Evolutionary conservation across 2,113 vertebrate genomes (phyloP).

Genomic region (Conger conger): DNA sequence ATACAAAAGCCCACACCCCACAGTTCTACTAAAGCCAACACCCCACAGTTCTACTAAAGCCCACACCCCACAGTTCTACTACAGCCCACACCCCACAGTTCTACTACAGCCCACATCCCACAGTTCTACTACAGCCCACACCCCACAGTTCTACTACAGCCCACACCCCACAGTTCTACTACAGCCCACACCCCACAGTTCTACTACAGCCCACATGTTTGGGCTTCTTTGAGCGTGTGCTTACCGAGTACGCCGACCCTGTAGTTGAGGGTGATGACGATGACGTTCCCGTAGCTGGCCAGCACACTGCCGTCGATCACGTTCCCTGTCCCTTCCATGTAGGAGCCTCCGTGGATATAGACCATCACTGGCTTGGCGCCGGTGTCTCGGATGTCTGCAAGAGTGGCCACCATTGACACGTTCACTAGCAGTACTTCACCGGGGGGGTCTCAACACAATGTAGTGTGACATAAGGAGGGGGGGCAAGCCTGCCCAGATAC

Average conservation of each 20-base stretch:
- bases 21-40: too few species aligned
- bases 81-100: too few species aligned
- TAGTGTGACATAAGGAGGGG: conserved; percentile 24
- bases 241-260: conserved; percentile 95
- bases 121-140: too few species aligned
- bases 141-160: too few species aligned
- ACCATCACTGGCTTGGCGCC: conserved; percentile 99
- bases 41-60: too few species aligned
- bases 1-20: too few species aligned
- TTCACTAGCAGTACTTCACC: conserved; percentile 58
- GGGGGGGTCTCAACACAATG: conserved; percentile 59
- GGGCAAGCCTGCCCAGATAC: conserved; percentile 69
- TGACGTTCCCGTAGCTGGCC: conserved; percentile 98
- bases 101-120: too few species aligned
- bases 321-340: conserved; percentile 99
- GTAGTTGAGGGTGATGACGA: conserved; percentile 99
- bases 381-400: conserved; percentile 98
- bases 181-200: too few species aligned
- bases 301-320: conserved; percentile 98
- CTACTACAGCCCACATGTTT: too few species aligned
- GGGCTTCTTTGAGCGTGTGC: conserved; percentile 38
- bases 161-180: too few species aligned
- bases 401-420: conserved; percentile 75
- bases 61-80: too few species aligned
- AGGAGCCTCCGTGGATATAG: conserved; percentile 96